Percentiles rank a stretch among this genome's conserved stretches.
These are phyloP conservation scores for Pterocles gutturalis DNA, from an alignment of 2,113 vertebrate species.

Conservation along the genomic window DNA sequence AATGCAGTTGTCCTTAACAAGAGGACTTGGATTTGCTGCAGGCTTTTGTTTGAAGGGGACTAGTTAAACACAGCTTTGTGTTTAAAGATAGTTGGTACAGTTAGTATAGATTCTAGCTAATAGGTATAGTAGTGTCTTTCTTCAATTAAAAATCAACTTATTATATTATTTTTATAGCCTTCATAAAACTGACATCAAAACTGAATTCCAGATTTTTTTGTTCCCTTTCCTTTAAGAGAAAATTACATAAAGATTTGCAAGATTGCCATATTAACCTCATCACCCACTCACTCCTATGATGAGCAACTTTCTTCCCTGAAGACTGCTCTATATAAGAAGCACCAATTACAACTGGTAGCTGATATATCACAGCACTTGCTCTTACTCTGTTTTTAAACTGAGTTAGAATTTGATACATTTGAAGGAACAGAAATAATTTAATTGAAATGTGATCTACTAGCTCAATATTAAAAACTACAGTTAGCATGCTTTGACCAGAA, in stretches of 20 bases:
- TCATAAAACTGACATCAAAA: neutral
- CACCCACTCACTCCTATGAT: conserved; percentile 10
- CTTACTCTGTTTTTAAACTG: neutral
- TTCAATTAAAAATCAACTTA: neutral
- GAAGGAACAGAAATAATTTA: neutral
- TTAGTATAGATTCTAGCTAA: neutral
- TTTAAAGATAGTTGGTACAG: neutral
- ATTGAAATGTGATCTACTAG: neutral
- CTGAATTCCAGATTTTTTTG: neutral
- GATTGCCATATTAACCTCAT: conserved; percentile 26
- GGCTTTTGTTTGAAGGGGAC: neutral
- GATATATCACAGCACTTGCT: neutral
- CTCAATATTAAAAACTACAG: neutral
- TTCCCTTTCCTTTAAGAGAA: neutral
- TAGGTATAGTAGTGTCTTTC: neutral
- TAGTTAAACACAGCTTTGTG: neutral
- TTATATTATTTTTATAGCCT: neutral
- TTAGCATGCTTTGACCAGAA: neutral
- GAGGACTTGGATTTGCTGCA: conserved; percentile 17
- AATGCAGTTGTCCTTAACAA: neutral
- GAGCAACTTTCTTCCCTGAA: neutral
- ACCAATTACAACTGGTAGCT: neutral
- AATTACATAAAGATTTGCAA: neutral
- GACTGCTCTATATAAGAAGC: neutral
- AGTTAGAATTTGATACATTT: neutral